Evolutionary conservation across 2,797 vertebrate genomes (phyloP).

Genomic region (Mergus octosetaceus): DNA sequence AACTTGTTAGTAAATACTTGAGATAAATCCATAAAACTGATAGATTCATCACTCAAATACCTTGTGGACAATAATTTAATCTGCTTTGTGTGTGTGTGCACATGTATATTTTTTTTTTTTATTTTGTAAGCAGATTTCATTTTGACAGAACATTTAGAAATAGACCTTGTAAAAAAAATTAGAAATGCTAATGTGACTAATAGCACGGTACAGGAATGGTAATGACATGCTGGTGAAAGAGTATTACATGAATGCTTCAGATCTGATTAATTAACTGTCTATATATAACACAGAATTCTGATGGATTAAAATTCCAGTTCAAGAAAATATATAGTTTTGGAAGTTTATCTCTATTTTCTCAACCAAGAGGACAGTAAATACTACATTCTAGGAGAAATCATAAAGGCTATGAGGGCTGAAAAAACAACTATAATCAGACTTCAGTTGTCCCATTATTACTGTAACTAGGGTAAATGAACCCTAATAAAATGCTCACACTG

Average conservation of each 20-base stretch:
- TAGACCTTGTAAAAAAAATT: not conserved
- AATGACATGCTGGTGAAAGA: not conserved
- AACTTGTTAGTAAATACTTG: not conserved
- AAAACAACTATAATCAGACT: not conserved
- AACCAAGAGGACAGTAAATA: not conserved
- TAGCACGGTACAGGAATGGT: not conserved
- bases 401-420: not conserved
- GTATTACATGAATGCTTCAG: not conserved
- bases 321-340: not conserved
- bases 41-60: not conserved
- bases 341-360: not conserved
- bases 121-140: not conserved
- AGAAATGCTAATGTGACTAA: not conserved
- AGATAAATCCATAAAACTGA: not conserved
- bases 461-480: not conserved
- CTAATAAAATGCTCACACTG: not conserved
- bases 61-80: not conserved
- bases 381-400: fast-evolving
- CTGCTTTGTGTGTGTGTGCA: too few species aligned
- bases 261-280: not conserved
- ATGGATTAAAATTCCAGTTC: not conserved
- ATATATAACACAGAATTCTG: not conserved
- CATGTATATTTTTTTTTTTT: too few species aligned
- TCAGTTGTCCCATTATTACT: not conserved
- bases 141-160: not conserved